Conservation (phyloP, 2,888 invertebrate species). For the Sarcophaga caerulescens region DNA sequence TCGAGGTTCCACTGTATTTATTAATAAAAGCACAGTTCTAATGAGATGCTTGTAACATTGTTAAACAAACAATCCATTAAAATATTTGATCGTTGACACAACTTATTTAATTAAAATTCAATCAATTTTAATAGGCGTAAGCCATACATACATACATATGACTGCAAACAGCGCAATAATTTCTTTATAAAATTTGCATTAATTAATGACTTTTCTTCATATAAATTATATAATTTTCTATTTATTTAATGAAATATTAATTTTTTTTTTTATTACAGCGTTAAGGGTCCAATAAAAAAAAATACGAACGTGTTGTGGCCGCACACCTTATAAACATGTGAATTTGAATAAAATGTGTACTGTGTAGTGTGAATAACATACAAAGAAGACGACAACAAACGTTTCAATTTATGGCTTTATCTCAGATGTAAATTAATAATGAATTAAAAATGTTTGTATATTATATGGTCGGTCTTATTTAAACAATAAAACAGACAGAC, state of each 20-base stretch:
- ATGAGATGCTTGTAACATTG: too few relatives aligned
- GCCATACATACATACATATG: too few relatives aligned
- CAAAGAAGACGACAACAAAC: not conserved
- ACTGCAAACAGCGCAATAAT: not conserved
- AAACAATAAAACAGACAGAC: not conserved
- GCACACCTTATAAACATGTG: slow-evolving; percentile 22
- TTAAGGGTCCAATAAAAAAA: not conserved
- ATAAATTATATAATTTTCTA: slow-evolving; percentile 20
- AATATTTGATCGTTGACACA: slow-evolving; percentile 49
- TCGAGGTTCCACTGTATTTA: too few relatives aligned
- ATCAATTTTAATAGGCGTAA: not conserved
- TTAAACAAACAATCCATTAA: not conserved
- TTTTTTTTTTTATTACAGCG: not conserved
- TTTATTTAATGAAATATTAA: not conserved
- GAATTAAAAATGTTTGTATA: not conserved
- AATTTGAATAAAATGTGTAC: slow-evolving; percentile 2
- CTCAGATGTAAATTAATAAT: not conserved
- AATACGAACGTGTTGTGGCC: not conserved
- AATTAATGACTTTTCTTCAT: slow-evolving; percentile 31
- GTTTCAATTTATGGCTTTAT: not conserved
- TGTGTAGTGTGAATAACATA: not conserved
- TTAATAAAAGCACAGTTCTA: too few relatives aligned
- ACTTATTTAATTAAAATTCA: slow-evolving; percentile 19
- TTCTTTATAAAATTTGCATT: slow-evolving; percentile 24
- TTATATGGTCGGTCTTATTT: not conserved